phyloP scores from a whole-genome alignment of 2,888 invertebrate species.

The Embidobia sp. region DNA sequence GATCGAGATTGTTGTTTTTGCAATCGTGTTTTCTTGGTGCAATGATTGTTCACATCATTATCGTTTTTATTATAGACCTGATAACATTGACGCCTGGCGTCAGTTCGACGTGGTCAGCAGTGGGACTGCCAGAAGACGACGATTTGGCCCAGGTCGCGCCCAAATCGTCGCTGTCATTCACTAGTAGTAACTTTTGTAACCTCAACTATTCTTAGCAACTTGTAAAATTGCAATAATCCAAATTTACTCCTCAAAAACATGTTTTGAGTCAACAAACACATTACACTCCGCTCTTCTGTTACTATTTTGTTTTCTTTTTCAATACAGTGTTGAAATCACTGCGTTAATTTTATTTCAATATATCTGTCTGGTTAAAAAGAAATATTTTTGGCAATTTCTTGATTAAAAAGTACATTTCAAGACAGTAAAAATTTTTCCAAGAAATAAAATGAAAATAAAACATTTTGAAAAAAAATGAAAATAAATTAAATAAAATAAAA shows the following conservation, averaged over 20 bases:
- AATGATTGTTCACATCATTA: not conserved
- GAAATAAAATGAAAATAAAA: too few species aligned
- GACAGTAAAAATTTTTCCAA: too few species aligned
- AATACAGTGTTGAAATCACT: too few species aligned
- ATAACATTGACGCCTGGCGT: slow-evolving; percentile 21
- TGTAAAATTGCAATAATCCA: slow-evolving; percentile 25
- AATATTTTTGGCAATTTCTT: too few species aligned
- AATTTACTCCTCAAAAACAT: slow-evolving; percentile 15
- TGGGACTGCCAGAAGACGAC: slow-evolving; percentile 28
- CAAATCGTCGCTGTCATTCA: slow-evolving; percentile 31
- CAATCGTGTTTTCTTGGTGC: not conserved
- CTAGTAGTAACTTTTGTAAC: slow-evolving; percentile 5
- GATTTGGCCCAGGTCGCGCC: slow-evolving; percentile 26
- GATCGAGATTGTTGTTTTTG: not conserved
- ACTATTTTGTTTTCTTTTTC: too few species aligned
- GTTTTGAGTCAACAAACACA: too few species aligned
- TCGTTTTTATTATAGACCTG: not conserved
- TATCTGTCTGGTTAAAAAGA: too few species aligned
- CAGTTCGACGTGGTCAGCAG: slow-evolving; percentile 54
- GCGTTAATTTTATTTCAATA: too few species aligned
- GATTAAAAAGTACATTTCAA: too few species aligned
- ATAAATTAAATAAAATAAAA: too few species aligned
- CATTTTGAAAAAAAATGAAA: too few species aligned
- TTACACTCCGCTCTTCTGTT: too few species aligned
- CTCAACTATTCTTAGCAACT: slow-evolving; percentile 36